These are phyloP conservation scores for Pollimyrus isidori DNA, from an alignment of 2,113 vertebrate genomes.

Conservation along the genomic window DNA sequence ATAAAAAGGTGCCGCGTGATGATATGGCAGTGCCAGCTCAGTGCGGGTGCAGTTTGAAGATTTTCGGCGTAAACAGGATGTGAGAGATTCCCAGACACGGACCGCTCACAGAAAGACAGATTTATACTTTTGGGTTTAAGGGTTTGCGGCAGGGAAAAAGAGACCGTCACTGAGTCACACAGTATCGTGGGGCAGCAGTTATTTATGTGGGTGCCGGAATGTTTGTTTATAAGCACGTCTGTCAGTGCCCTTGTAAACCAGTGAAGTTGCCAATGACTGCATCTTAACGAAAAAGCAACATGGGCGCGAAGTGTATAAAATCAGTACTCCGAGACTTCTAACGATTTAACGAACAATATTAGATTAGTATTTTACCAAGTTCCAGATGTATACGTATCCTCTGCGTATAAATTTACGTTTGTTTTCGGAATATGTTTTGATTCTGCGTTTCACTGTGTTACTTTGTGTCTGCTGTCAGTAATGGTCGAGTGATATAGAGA, in stretches of 20 bases:
- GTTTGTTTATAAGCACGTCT: neutral
- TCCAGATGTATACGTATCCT: neutral
- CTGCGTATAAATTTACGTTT: neutral
- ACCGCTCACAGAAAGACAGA: conserved; percentile 62
- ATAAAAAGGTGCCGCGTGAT: conserved; percentile 42
- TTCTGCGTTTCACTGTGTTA: conserved; percentile 34
- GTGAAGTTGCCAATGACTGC: neutral
- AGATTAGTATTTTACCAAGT: neutral
- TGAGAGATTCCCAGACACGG: conserved; percentile 66
- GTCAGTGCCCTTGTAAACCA: neutral
- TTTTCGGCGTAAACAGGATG: conserved; percentile 71
- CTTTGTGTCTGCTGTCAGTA: conserved; percentile 26
- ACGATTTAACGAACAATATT: neutral
- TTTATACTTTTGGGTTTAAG: conserved; percentile 62
- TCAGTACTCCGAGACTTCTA: neutral
- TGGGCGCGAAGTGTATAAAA: neutral
- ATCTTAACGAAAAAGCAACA: neutral
- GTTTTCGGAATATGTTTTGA: neutral
- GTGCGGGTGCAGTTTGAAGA: conserved; percentile 59
- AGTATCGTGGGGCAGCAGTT: neutral
- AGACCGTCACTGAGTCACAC: conserved; percentile 37
- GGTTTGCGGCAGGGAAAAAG: conserved; percentile 63
- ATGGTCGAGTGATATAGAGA: conserved; percentile 34
- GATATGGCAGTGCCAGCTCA: conserved; percentile 51
- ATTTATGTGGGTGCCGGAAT: conserved; percentile 37